phyloP scores from a whole-genome alignment of 2,888 invertebrate species.

The Zygothrica quintamaculata region DNA sequence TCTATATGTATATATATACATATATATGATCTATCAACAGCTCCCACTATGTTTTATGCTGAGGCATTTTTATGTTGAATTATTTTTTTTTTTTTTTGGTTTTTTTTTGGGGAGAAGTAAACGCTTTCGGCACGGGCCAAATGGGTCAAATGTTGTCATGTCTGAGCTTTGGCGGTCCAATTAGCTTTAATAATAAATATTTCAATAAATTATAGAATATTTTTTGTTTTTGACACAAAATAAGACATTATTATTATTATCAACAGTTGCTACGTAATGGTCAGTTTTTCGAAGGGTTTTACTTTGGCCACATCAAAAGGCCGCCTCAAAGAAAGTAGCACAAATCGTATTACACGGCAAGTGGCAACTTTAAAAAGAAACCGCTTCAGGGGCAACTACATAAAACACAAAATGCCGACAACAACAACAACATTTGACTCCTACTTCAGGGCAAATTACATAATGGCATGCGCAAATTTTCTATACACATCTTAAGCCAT shows the following conservation, averaged over 20 bases:
- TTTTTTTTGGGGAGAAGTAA: background rate
- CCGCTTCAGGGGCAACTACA: conserved; percentile 29
- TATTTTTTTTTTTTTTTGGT: background rate
- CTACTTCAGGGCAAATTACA: conserved; percentile 70
- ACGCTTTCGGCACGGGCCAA: no score
- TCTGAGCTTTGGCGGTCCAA: conserved; percentile 65
- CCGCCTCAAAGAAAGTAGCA: conserved; percentile 67
- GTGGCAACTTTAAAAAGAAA: conserved; percentile 58
- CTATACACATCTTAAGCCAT: conserved; percentile 11
- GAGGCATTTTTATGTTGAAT: conserved; percentile 67
- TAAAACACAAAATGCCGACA: conserved; percentile 4
- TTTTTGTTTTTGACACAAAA: conserved; percentile 24
- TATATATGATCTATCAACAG: conserved; percentile 19
- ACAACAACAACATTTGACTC: conserved; percentile 3
- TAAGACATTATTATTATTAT: conserved; percentile 36
- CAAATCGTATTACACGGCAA: conserved; percentile 67
- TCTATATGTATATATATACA: no score
- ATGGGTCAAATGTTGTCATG: conserved; percentile 19
- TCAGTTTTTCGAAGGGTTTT: conserved; percentile 34
- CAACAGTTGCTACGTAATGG: conserved; percentile 69
- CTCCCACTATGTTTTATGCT: conserved; percentile 47
- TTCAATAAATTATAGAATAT: conserved; percentile 69
- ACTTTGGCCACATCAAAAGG: conserved; percentile 55
- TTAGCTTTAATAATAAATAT: conserved; percentile 72
- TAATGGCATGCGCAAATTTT: conserved; percentile 73